Evolutionary conservation across 2,888 invertebrate species (phyloP).

Genomic region (Spodoptera picta): DNA sequence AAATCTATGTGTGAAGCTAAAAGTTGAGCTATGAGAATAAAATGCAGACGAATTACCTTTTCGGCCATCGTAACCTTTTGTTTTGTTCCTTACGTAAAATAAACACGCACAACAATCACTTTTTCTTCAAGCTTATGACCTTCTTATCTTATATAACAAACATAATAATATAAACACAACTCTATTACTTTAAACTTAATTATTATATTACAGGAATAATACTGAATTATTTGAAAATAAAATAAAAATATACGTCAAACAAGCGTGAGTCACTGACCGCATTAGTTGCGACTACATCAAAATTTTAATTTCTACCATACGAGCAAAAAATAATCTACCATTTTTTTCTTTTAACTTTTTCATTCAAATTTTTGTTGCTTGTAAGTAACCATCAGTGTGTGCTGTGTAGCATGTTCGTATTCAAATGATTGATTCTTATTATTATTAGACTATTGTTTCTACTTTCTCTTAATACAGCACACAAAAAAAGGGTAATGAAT

Average conservation of each 20-base stretch:
- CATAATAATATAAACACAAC: constrained; percentile 36
- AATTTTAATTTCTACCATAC: constrained; percentile 41
- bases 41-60: constrained; percentile 64
- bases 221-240: constrained; percentile 58
- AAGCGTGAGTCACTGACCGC: constrained; percentile 63
- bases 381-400: too few species aligned
- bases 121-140: constrained; percentile 12
- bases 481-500: too few species aligned
- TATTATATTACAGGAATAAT: constrained; percentile 42
- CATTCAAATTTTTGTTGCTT: too few species aligned
- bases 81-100: constrained; percentile 50
- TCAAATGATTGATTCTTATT: too few species aligned
- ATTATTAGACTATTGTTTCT: too few species aligned
- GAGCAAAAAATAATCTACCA: constrained; percentile 1
- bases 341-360: not conserved
- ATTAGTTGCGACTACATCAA: constrained; percentile 41
- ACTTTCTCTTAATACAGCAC: too few species aligned
- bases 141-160: constrained; percentile 43
- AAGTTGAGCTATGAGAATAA: constrained; percentile 8
- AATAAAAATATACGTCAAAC: constrained; percentile 56
- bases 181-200: constrained; percentile 49
- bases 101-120: constrained; percentile 43
- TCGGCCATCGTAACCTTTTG: constrained; percentile 68
- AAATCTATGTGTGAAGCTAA: constrained; percentile 7
- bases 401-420: too few species aligned